Evolutionary conservation across 2,113 vertebrate genomes (phyloP).

Genomic region (Prietella phreatophila): DNA sequence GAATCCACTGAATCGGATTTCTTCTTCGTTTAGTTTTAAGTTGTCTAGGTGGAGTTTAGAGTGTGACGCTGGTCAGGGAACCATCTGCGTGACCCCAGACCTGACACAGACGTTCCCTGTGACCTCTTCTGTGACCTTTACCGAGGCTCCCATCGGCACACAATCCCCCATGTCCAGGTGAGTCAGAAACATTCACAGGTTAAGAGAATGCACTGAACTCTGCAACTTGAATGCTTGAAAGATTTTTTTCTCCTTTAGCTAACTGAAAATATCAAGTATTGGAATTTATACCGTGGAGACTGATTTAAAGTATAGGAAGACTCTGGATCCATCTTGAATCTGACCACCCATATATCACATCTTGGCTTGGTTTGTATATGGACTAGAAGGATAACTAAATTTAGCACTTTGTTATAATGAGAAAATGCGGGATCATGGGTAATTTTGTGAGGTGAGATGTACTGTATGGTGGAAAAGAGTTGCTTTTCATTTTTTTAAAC

Average conservation of each 20-base stretch:
- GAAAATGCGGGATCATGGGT: neutral
- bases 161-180: constrained; percentile 79
- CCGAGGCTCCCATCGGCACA: constrained; percentile 71
- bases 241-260: neutral
- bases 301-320: no score
- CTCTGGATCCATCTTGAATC: neutral
- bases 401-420: neutral
- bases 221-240: neutral
- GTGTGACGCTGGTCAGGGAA: constrained; percentile 70
- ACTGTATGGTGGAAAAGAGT: neutral
- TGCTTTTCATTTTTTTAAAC: no score
- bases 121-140: constrained; percentile 84
- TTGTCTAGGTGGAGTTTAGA: constrained; percentile 75
- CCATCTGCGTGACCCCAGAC: constrained; percentile 64
- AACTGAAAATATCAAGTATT: no score
- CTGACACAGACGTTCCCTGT: constrained; percentile 74
- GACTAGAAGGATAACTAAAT: neutral
- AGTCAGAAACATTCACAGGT: neutral
- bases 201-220: neutral
- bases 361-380: neutral
- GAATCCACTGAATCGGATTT: neutral
- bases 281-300: no score
- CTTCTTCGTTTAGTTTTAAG: constrained; percentile 71
- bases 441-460: neutral
- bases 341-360: neutral